Base-by-base conservation (phyloP, 1,140 invertebrate genomes). In the Psix sp. region DNA sequence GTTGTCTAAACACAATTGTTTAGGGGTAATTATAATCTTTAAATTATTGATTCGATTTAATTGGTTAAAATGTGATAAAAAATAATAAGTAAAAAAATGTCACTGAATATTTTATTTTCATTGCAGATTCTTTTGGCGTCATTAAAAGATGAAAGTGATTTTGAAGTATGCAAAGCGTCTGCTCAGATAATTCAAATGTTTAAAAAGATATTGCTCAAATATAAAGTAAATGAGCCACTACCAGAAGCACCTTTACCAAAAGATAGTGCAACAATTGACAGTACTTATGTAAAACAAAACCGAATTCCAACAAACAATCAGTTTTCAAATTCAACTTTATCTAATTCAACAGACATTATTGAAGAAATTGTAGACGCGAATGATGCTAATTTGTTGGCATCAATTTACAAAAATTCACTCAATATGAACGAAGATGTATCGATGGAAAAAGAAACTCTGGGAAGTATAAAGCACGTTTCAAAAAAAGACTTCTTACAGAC, bases 121-220 rank as follows among this genome's bases (percentile, higher is more conserved):
- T 62, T 68, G 18, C 14, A 86, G 83, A 82, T 93, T 1, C 78
- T 94, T 5, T 77, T 93, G 0, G 85, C 88, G 33, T 89, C 91
- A 1, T 74, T 94, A 29, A 86, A 90, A 5, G 92, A 94, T 16
- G 92, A 94, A 39, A 90, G 89, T 54, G 92, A 94, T 80, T 84
- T 92, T 0, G 90, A 92, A 74, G 92, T 95, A 0, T 89, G 91
- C 46, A 91, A 91, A 62, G 81, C 84, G 9, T 88, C 92, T 0
- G 87, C 91, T 0, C 66, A 75, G 11, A 89, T 92, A 18, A 87
- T 92, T 0, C 84, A 80, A 9, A 85, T 89, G 46, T 76, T 94
- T n/a, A 83, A 89, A 14, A 76, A 82, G n/a, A 86, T 91, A 18
- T 80, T 93, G 1, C 76, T 89, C 1, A 88, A 87, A 33, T 91